These are phyloP conservation scores for Tylochromis polylepis DNA, from an alignment of 2,113 vertebrate genomes.

Conservation along the genomic window DNA sequence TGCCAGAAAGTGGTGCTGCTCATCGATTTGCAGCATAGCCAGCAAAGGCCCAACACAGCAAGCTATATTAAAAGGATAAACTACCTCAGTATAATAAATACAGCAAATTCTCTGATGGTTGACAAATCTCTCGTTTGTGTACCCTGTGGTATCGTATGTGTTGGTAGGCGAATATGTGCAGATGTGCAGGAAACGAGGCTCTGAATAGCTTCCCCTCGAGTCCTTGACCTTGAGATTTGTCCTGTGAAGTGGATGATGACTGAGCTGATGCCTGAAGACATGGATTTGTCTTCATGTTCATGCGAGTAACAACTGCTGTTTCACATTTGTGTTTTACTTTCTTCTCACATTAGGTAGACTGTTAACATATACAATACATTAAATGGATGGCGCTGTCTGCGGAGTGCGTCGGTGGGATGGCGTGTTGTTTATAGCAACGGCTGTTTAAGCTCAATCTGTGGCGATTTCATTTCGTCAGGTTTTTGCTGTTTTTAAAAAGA, in stretches of 20 bases:
- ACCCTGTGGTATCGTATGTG: not conserved
- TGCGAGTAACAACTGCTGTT: not conserved
- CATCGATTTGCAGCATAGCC: slow-evolving; percentile 4
- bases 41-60: not conserved
- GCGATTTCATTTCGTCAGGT: slow-evolving; percentile 40
- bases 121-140: not conserved
- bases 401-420: slow-evolving; percentile 15
- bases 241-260: not conserved
- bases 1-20: not conserved
- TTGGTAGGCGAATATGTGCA: not conserved
- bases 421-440: slow-evolving; percentile 14
- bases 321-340: not conserved
- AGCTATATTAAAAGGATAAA: slow-evolving; percentile 9
- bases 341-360: not conserved
- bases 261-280: not conserved
- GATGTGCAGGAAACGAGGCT: not conserved
- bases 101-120: not conserved
- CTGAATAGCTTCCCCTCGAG: not conserved
- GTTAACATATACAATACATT: not conserved
- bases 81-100: not conserved
- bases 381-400: not conserved
- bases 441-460: slow-evolving; percentile 44
- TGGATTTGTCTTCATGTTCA: not conserved
- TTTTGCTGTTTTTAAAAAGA: slow-evolving; percentile 52
- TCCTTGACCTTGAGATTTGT: slow-evolving; percentile 27